phyloP scores from a whole-genome alignment of 2,888 invertebrate genomes.

The Hetaerina titia region DNA sequence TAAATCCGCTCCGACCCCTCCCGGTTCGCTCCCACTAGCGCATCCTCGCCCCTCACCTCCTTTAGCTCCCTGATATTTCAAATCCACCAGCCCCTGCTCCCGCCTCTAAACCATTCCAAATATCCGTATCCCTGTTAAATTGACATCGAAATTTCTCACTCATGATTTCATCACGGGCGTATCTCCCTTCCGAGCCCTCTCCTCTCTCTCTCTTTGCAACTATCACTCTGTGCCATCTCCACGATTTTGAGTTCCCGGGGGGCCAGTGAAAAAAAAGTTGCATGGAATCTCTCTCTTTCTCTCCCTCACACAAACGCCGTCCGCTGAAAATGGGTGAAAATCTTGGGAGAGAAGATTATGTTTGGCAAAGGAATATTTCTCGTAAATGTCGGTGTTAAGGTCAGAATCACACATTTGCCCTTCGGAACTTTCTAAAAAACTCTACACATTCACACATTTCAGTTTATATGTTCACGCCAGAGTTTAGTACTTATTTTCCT shows the following conservation, averaged over 20 bases:
- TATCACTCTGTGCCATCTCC: background rate
- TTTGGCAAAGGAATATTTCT: background rate
- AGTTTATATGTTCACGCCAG: no score
- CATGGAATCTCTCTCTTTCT: no score
- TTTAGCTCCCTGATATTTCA: background rate
- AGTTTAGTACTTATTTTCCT: no score
- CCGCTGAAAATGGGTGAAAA: background rate
- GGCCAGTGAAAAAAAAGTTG: no score
- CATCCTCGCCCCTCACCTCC: background rate
- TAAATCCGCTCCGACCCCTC: background rate
- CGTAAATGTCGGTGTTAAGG: background rate
- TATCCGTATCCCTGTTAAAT: constrained; percentile 12
- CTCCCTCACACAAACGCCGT: background rate
- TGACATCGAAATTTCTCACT: constrained; percentile 16
- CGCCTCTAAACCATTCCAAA: background rate
- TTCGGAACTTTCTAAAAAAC: no score
- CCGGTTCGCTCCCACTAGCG: background rate
- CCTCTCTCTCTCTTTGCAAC: background rate
- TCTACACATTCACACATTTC: no score
- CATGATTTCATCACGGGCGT: constrained; percentile 21
- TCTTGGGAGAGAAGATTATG: background rate
- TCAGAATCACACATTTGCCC: background rate
- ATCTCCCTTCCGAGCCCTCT: no score
- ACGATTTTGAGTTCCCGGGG: background rate
- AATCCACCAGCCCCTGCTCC: no score